phyloP scores from a whole-genome alignment of 2,888 invertebrate genomes.

The Erannis defoliaria region DNA sequence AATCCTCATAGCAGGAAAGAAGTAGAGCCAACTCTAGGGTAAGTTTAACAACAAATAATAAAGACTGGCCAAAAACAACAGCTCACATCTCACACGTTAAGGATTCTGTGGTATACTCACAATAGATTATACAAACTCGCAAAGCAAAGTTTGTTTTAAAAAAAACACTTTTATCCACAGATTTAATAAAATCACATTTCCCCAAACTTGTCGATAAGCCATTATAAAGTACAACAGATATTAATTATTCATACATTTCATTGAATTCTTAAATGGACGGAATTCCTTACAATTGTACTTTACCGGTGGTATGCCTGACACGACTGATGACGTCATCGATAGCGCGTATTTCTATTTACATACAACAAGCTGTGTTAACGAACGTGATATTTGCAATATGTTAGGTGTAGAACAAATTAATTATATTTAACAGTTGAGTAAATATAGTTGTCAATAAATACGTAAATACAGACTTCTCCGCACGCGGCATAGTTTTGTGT shows the following conservation, averaged over 20 bases:
- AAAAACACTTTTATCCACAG: no score
- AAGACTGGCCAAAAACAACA: no score
- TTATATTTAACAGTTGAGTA: constrained; percentile 7
- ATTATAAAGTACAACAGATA: neutral
- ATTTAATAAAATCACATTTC: constrained; percentile 4
- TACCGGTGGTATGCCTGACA: neutral
- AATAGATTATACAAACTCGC: no score
- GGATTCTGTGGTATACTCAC: no score
- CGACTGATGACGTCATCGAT: constrained; percentile 28
- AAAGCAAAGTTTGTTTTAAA: no score
- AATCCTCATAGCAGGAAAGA: no score
- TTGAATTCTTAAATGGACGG: constrained; percentile 33
- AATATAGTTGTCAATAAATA: neutral
- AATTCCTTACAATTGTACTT: constrained; percentile 21
- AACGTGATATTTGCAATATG: constrained; percentile 1
- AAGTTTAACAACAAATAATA: no score
- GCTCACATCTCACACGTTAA: no score
- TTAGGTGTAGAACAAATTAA: neutral
- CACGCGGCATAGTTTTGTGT: neutral
- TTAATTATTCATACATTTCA: constrained; percentile 21
- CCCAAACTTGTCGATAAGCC: neutral
- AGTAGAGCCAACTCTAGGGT: no score
- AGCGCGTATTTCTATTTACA: constrained; percentile 7
- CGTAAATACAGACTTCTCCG: neutral
- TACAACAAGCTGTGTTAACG: constrained; percentile 3